Percentiles rank a stretch among this genome's conserved stretches.
Evolutionary conservation across 2,797 vertebrate genomes (phyloP).

Genomic region (Spheniscus humboldti): DNA sequence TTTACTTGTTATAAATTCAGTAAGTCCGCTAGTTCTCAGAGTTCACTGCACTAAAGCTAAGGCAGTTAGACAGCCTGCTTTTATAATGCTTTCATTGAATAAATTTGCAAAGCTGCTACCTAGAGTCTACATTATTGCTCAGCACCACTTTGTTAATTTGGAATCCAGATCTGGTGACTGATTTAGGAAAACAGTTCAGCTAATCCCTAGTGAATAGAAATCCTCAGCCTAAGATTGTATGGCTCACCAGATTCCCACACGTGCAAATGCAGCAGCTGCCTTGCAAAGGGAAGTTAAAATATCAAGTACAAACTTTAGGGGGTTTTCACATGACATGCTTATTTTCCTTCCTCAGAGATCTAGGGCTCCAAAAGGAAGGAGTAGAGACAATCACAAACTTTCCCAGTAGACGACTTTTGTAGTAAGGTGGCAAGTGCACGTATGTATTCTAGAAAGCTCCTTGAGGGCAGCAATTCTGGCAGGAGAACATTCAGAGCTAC

Average conservation of each 20-base stretch:
- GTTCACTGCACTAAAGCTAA: conserved; percentile 52
- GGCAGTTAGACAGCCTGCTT: conserved; percentile 49
- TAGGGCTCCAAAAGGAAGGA: conserved; percentile 17
- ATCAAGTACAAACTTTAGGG: conserved; percentile 22
- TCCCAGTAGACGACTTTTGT: neutral
- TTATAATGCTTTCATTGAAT: conserved; percentile 49
- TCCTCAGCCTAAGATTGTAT: conserved; percentile 42
- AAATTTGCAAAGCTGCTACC: conserved; percentile 61
- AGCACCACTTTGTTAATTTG: conserved; percentile 63
- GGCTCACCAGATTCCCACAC: conserved; percentile 58
- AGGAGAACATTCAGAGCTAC: neutral
- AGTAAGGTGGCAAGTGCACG: neutral
- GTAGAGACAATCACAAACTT: neutral
- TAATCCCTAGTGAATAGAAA: conserved; percentile 65
- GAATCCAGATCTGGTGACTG: conserved; percentile 65
- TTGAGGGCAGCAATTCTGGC: neutral
- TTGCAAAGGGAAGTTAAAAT: conserved; percentile 53
- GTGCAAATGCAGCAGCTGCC: conserved; percentile 57
- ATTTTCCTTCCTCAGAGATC: conserved; percentile 6
- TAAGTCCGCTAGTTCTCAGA: neutral
- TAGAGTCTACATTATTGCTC: conserved; percentile 53
- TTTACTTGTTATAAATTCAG: conserved; percentile 45
- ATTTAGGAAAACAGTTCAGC: conserved; percentile 63
- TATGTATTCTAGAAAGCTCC: neutral
- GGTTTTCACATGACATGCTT: conserved; percentile 1